Base-by-base conservation (phyloP, 2,888 invertebrate genomes). In the Cheilosia variabilis region DNA sequence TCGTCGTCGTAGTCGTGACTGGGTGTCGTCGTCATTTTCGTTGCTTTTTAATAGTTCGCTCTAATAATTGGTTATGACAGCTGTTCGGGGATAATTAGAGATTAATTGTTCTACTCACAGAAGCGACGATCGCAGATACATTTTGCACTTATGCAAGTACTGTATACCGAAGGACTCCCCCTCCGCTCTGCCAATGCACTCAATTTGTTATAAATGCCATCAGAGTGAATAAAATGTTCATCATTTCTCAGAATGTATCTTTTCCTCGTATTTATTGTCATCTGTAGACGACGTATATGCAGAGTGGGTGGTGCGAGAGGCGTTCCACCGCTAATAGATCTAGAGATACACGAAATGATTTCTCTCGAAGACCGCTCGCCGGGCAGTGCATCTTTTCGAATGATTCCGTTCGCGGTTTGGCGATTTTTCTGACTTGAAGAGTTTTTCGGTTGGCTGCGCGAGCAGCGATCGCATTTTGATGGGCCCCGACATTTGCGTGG, bases 41-140 rank as follows among this genome's bases (percentile, higher is more conserved):
- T 73, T 45, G 31, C 55, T 87, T 87, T 73, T 84, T 80, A 68
- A 83, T 86, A 82, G 73, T 84, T 88, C 88, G 89, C 68, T 86
- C 81, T 81, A 81, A 86, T 87, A 88, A 88, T 88, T 90, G 90
- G 89, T 88, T 89, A 86, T 89, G 91, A 91, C 91, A 91, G 90
- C 91, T 90, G 90, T 89, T 91, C 90, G 89, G 88, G 89, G 90
- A 90, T 91, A 91, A 91, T 91, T 91, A 91, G 91, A 91, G 91
- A 91, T 91, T 91, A 91, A 91, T 91, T 91, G 91, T 91, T 91
- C 89, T 90, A 88, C 89, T 90, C 89, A 90, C 89, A 90, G 89
- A 89, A 89, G 88, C 72, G 69, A 86, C 81, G 53, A 62, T 58
- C 41, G 81, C 62, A 86, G 75, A 81, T 77, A 66, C 66, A 76